These are phyloP conservation scores for Drosophila bocki DNA, from an alignment of 1,140 invertebrate species.

Conservation along the genomic window DNA sequence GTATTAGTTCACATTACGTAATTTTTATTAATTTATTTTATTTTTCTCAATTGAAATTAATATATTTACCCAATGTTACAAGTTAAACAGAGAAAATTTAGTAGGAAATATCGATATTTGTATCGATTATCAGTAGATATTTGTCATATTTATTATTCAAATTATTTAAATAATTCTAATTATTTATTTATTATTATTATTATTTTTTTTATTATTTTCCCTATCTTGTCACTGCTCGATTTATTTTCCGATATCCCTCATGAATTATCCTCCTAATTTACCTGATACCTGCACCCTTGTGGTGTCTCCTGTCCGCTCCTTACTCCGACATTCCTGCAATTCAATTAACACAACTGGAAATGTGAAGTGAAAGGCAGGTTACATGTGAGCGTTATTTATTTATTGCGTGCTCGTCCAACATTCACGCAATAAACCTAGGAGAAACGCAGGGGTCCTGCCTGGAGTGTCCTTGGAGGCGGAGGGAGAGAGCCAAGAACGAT, in stretches of 20 bases:
- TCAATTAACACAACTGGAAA: slow-evolving; percentile 60
- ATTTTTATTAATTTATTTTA: no score
- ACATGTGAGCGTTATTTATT: slow-evolving; percentile 81
- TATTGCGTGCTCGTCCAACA: slow-evolving; percentile 76
- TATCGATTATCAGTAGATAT: no score
- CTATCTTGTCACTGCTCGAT: accelerated
- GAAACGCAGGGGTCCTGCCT: background rate
- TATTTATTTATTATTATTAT: no score
- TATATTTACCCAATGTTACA: no score
- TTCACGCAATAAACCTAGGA: slow-evolving; percentile 47
- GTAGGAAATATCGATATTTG: background rate
- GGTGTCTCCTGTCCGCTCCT: background rate
- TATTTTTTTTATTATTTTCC: no score
- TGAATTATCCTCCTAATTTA: background rate
- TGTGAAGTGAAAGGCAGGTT: slow-evolving; percentile 41
- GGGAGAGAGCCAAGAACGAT: slow-evolving; percentile 24
- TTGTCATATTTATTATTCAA: background rate
- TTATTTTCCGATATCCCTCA: background rate
- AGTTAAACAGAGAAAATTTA: no score
- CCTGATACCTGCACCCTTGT: background rate
- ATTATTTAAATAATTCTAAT: no score
- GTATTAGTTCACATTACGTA: no score
- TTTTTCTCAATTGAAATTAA: no score
- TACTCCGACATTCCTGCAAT: slow-evolving; percentile 30
- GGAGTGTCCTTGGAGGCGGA: background rate